These are phyloP conservation scores for Chromis chromis DNA, from an alignment of 2,797 vertebrate genomes.

Conservation along the genomic window DNA sequence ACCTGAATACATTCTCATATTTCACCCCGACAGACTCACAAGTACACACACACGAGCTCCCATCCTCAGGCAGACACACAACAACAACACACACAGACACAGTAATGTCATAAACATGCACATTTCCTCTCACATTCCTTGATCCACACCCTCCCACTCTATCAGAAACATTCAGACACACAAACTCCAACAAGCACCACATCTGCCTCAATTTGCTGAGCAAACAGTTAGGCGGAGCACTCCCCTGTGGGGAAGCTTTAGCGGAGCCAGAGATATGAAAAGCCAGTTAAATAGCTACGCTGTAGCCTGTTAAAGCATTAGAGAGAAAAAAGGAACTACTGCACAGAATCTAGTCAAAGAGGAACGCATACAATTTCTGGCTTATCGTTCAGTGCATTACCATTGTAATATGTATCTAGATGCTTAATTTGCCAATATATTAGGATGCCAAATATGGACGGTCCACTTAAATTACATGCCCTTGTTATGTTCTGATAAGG, in stretches of 20 bases:
- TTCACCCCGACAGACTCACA: slow-evolving; percentile 22
- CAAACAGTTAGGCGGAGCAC: slow-evolving; percentile 76
- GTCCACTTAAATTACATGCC: slow-evolving; percentile 29
- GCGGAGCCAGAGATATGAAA: slow-evolving; percentile 70
- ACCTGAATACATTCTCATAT: slow-evolving; percentile 39
- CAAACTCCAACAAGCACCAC: slow-evolving; percentile 58
- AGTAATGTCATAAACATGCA: slow-evolving; percentile 35
- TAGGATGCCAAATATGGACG: slow-evolving; percentile 35
- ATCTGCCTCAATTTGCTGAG: slow-evolving; percentile 78
- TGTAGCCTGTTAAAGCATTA: slow-evolving; percentile 67
- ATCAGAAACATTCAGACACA: slow-evolving; percentile 35
- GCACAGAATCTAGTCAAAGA: slow-evolving; percentile 59
- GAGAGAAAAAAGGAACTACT: slow-evolving; percentile 45
- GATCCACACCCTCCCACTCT: slow-evolving; percentile 14
- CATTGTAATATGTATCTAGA: slow-evolving; percentile 34
- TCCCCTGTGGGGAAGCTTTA: slow-evolving; percentile 74
- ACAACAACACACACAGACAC: slow-evolving; percentile 36
- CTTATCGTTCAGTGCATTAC: slow-evolving; percentile 41
- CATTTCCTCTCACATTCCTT: slow-evolving; percentile 31
- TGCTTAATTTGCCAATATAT: slow-evolving; percentile 39
- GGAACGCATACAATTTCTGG: slow-evolving; percentile 34
- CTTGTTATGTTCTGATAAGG: slow-evolving; percentile 52
- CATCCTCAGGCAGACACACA: slow-evolving; percentile 12
- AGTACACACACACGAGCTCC: slow-evolving; percentile 19
- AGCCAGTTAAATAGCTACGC: slow-evolving; percentile 74